Evolutionary conservation across 2,888 invertebrate species (phyloP).

Genomic region (Aspidiotus destructor): DNA sequence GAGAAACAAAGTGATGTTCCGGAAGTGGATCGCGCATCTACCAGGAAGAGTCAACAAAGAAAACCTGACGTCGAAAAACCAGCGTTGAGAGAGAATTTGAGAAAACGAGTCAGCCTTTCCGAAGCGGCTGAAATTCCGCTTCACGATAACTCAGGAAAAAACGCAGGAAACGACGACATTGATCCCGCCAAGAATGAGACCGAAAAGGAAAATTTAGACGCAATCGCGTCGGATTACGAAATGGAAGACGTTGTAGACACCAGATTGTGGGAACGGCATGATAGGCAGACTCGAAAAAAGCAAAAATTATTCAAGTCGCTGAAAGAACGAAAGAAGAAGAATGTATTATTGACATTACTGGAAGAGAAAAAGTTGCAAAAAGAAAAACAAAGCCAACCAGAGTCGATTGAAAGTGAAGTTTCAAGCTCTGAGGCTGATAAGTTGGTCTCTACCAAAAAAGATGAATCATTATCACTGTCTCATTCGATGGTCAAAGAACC

Average conservation of each 20-base stretch:
- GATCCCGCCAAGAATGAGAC: no score
- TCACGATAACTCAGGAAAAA: neutral
- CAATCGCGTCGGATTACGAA: neutral
- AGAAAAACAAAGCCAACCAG: neutral
- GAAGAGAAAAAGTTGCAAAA: neutral
- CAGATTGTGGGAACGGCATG: conserved; percentile 17
- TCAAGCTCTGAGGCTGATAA: neutral
- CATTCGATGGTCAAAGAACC: neutral
- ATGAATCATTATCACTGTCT: neutral
- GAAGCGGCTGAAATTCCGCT: neutral
- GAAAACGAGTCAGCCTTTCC: neutral
- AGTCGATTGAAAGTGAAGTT: neutral
- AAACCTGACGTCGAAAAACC: no score
- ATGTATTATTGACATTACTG: neutral
- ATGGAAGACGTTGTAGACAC: conserved; percentile 13
- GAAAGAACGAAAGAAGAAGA: conserved; percentile 24
- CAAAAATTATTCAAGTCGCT: conserved; percentile 10
- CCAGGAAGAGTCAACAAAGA: no score
- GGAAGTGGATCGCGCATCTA: no score
- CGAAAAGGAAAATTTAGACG: conserved; percentile 5
- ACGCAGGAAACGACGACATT: neutral
- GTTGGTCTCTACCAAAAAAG: neutral
- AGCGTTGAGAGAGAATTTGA: no score
- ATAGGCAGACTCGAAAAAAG: conserved; percentile 4
- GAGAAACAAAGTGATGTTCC: no score